A percentile compares a stretch with the other conserved stretches of the same genome.
Conservation (phyloP, 2,113 vertebrate species). For the Phalacrocorax brasilianus region DNA sequence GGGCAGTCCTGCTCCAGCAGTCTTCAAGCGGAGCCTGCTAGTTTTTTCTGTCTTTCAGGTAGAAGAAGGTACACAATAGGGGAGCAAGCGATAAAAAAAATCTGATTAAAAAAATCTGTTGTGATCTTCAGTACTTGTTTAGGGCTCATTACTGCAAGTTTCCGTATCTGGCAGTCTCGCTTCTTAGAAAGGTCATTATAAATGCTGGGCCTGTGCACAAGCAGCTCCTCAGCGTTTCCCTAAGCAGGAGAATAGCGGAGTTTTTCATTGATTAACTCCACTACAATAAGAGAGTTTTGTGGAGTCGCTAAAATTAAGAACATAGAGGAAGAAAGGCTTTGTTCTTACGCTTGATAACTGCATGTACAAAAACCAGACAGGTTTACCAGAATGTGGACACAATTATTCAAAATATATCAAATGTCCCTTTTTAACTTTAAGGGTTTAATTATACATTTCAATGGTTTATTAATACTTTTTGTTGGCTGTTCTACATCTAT, state of each 20-base stretch:
- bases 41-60: background rate
- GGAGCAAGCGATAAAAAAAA: background rate
- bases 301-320: background rate
- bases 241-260: fast-evolving
- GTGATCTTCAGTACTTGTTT: background rate
- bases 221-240: background rate
- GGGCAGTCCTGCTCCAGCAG: background rate
- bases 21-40: background rate
- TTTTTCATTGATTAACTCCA: background rate
- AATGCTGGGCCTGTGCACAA: fast-evolving
- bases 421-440: background rate
- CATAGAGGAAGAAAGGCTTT: background rate
- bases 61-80: background rate
- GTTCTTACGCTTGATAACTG: background rate
- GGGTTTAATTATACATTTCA: background rate
- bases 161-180: fast-evolving
- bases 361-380: background rate
- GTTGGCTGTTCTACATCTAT: background rate
- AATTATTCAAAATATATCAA: background rate
- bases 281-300: fast-evolving
- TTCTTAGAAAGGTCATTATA: fast-evolving
- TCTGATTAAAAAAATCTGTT: no score
- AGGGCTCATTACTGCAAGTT: background rate
- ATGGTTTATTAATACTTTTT: background rate
- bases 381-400: background rate